phyloP scores from a whole-genome alignment of 2,113 vertebrate genomes.

The Panthera tigris region DNA sequence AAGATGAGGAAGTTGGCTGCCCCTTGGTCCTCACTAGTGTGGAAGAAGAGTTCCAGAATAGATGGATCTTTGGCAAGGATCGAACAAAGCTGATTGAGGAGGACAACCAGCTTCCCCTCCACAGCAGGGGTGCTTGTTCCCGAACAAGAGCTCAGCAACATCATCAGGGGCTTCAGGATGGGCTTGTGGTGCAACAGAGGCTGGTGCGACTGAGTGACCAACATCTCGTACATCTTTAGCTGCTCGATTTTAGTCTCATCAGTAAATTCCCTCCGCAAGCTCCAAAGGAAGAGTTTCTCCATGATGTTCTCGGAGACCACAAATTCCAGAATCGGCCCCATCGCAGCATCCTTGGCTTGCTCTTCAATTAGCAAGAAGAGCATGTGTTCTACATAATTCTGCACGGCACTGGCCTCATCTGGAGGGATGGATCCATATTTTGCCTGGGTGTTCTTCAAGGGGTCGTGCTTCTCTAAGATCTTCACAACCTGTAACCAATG shows the following conservation, averaged over 20 bases:
- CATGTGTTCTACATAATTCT: constrained; percentile 99
- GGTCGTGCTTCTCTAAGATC: constrained; percentile 97
- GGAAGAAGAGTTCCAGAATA: constrained; percentile 96
- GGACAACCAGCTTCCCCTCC: constrained; percentile 92
- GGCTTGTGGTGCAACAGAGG: constrained; percentile 97
- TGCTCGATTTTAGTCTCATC: constrained; percentile 98
- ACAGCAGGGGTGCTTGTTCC: constrained; percentile 87
- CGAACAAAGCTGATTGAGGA: constrained; percentile 96
- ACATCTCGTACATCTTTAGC: constrained; percentile 97
- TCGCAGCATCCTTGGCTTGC: constrained; percentile 90
- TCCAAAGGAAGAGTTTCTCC: constrained; percentile 99
- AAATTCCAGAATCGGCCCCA: constrained; percentile 99
- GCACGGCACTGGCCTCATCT: constrained; percentile 96
- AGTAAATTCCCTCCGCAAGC: constrained; percentile 94
- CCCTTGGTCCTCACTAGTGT: constrained; percentile 98
- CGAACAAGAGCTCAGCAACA: constrained; percentile 96
- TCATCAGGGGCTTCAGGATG: constrained; percentile 96
- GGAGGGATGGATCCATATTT: constrained; percentile 89
- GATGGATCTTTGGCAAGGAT: constrained; percentile 96
- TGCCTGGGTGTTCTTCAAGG: constrained; percentile 89
- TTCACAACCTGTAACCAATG: constrained; percentile 92
- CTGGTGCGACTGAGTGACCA: constrained; percentile 94
- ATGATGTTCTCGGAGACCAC: constrained; percentile 98
- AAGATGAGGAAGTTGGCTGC: constrained; percentile 99
- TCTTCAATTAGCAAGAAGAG: constrained; percentile 96